These are phyloP conservation scores for Tetranychus truncatus DNA, from an alignment of 2,888 invertebrate species.

Conservation along the genomic window DNA sequence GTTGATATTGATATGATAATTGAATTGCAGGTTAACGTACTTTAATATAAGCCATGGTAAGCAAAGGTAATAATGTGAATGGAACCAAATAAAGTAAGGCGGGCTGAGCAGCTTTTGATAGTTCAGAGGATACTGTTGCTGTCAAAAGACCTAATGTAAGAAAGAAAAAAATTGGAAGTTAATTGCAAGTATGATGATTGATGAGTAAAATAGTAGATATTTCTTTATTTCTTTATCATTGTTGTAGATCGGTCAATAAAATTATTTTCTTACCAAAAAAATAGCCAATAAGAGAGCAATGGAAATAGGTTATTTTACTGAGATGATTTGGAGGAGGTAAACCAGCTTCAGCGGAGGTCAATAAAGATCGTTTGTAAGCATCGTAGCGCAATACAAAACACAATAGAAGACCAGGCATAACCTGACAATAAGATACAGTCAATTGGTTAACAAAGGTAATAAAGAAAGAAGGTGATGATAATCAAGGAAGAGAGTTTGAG, in stretches of 20 bases:
- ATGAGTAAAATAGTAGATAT: not conserved
- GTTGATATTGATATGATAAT: not conserved
- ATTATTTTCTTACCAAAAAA: slow-evolving; percentile 50
- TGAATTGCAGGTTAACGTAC: slow-evolving; percentile 36
- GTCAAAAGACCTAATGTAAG: slow-evolving; percentile 50
- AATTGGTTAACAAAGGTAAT: not conserved
- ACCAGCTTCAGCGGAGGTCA: slow-evolving; percentile 42
- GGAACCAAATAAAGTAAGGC: slow-evolving; percentile 91
- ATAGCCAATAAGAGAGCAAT: slow-evolving; percentile 92
- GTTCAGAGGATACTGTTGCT: slow-evolving; percentile 89
- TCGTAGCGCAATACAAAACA: slow-evolving; percentile 94
- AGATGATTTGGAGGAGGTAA: slow-evolving; percentile 41
- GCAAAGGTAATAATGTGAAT: slow-evolving; percentile 81
- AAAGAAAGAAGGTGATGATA: not conserved
- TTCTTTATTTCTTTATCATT: not conserved
- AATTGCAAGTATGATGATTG: slow-evolving; percentile 1
- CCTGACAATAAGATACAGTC: slow-evolving; percentile 35
- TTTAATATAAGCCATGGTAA: slow-evolving; percentile 95
- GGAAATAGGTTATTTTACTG: slow-evolving; percentile 54
- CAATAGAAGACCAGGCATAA: slow-evolving; percentile 83
- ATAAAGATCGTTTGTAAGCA: slow-evolving; percentile 76
- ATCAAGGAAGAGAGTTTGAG: too few relatives aligned
- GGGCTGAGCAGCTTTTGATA: slow-evolving; percentile 94
- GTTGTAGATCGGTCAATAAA: not conserved
- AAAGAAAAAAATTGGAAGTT: not conserved